Evolutionary conservation across 2,888 invertebrate species (phyloP).

Genomic region (Tridacna gigas): DNA sequence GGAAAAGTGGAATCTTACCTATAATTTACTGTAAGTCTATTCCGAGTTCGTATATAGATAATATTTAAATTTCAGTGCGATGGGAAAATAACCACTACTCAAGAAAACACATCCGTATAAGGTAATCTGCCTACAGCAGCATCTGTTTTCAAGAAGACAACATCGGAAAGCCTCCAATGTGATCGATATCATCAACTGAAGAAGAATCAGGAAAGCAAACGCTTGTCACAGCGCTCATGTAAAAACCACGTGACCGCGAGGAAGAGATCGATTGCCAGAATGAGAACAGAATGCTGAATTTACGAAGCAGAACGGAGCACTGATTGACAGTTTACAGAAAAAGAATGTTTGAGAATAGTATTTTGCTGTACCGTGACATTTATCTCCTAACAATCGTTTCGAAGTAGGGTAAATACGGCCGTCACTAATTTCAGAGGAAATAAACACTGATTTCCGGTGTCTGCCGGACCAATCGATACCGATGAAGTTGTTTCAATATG

Average conservation of each 20-base stretch:
- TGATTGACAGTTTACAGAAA: not conserved
- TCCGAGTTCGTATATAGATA: too few relatives aligned
- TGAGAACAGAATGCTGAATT: not conserved
- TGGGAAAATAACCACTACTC: not conserved
- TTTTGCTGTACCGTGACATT: not conserved
- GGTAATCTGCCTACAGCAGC: not conserved
- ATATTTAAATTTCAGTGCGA: too few relatives aligned
- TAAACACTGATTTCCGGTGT: not conserved
- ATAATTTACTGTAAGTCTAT: too few relatives aligned
- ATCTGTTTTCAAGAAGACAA: constrained; percentile 17
- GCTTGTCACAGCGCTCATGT: constrained; percentile 26
- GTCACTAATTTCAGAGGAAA: not conserved
- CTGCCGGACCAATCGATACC: not conserved
- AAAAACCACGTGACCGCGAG: constrained; percentile 7
- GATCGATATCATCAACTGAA: constrained; percentile 25
- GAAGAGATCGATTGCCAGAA: constrained; percentile 16
- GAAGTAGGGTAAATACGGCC: not conserved
- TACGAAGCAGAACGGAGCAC: not conserved
- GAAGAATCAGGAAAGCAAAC: constrained; percentile 22
- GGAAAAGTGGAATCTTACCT: too few relatives aligned
- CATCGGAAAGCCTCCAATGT: constrained; percentile 16
- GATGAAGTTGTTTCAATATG: too few relatives aligned
- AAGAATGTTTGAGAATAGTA: not conserved
- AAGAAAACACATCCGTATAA: not conserved
- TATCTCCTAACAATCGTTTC: not conserved